These are phyloP conservation scores for Drosophila suboccidentalis DNA, from an alignment of 2,888 invertebrate species.

Conservation along the genomic window DNA sequence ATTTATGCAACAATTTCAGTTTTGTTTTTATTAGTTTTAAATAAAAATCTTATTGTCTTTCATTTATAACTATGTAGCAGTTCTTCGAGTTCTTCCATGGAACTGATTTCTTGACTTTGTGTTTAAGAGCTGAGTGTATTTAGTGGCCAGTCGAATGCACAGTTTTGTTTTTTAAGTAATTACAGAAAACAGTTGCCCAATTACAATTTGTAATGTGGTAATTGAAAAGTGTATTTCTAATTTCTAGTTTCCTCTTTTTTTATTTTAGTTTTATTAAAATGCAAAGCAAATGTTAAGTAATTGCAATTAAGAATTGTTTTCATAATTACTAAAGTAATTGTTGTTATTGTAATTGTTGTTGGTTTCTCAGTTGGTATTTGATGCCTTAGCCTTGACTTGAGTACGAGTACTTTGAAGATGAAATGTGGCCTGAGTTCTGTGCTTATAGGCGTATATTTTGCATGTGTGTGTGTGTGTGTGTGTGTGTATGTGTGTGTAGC, in stretches of 20 bases:
- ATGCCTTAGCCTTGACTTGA: constrained; percentile 20
- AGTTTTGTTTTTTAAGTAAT: constrained; percentile 1
- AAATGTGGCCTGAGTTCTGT: constrained; percentile 50
- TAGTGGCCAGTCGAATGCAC: constrained; percentile 21
- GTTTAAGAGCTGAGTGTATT: constrained; percentile 34
- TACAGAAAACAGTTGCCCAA: constrained; percentile 26
- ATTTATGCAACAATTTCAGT: constrained; percentile 55
- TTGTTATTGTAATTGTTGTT: constrained; percentile 19
- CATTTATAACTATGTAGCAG: constrained; percentile 78
- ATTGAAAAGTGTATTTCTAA: constrained; percentile 6
- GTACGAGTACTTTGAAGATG: constrained; percentile 20
- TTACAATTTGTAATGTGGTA: constrained; percentile 28
- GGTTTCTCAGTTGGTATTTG: constrained; percentile 19
- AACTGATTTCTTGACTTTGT: constrained; percentile 59
- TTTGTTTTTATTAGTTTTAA: constrained; percentile 65
- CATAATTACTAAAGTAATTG: constrained; percentile 30
- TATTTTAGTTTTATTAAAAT: constrained; percentile 13
- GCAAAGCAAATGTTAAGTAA: constrained; percentile 29
- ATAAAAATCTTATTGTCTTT: constrained; percentile 78
- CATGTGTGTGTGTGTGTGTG: constrained; percentile 7
- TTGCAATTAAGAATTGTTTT: constrained; percentile 14
- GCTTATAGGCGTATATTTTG: constrained; percentile 25
- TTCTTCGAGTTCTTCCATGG: constrained; percentile 67
- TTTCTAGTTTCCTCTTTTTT: constrained; percentile 11
- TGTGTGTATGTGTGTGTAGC: constrained; percentile 10